phyloP scores from a whole-genome alignment of 1,140 invertebrate genomes.

The Anoplophora glabripennis region DNA sequence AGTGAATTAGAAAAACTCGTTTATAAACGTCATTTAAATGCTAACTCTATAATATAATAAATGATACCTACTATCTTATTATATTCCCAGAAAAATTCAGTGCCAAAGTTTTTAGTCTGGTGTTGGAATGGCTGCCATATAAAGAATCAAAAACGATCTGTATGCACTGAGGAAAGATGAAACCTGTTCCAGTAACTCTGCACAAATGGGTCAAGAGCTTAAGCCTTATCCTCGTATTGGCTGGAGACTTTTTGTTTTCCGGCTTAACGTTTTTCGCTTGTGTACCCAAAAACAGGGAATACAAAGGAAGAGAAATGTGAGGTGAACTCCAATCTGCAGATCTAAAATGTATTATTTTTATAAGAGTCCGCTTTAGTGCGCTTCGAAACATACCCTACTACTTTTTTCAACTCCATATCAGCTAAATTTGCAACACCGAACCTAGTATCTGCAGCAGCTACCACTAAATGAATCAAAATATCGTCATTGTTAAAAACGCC shows the following conservation, averaged over 20 bases:
- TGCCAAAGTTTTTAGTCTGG: constrained; percentile 75
- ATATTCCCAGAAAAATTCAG: constrained; percentile 81
- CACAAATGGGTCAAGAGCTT: constrained; percentile 83
- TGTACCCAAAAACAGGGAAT: constrained; percentile 74
- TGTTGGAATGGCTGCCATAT: constrained; percentile 79
- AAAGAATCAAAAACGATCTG: constrained; percentile 86
- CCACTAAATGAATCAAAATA: constrained; percentile 73
- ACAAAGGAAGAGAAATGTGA: constrained; percentile 68
- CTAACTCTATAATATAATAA: too few species aligned
- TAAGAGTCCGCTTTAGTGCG: too few species aligned
- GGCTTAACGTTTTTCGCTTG: constrained; percentile 57
- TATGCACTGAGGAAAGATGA: constrained; percentile 76
- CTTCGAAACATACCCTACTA: constrained; percentile 57
- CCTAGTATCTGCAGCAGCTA: constrained; percentile 83
- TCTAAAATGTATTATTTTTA: too few species aligned
- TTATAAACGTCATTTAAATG: too few species aligned
- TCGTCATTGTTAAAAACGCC: constrained; percentile 75
- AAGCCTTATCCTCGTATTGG: constrained; percentile 75
- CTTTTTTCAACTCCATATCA: constrained; percentile 71
- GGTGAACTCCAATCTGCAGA: constrained; percentile 73
- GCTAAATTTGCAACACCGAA: constrained; percentile 77
- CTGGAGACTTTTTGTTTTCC: constrained; percentile 67
- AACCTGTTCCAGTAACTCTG: constrained; percentile 72
- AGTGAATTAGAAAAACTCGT: too few species aligned
- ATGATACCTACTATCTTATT: constrained; percentile 66